These are phyloP conservation scores for Lochmaea crataegi DNA, from an alignment of 2,888 invertebrate species.

Conservation along the genomic window DNA sequence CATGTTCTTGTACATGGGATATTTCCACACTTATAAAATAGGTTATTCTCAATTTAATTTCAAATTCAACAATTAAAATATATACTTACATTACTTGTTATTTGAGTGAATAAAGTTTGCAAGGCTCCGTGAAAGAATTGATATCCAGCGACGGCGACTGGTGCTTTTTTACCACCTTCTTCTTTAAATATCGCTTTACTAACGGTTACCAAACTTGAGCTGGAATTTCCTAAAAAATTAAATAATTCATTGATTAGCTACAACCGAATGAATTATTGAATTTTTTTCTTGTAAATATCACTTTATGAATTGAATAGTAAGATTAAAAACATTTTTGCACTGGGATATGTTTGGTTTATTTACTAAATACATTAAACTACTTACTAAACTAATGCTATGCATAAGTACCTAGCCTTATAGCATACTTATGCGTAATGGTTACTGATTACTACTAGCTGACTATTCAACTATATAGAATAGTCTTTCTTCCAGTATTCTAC, in stretches of 20 bases:
- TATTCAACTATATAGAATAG: too few species aligned
- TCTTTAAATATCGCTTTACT: conserved; percentile 84
- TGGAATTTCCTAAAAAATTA: conserved; percentile 55
- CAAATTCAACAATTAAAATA: not conserved
- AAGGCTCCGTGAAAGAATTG: conserved; percentile 87
- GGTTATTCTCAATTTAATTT: not conserved
- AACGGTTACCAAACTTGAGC: conserved; percentile 82
- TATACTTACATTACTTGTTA: conserved; percentile 77
- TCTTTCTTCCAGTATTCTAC: too few species aligned
- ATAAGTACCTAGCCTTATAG: too few species aligned
- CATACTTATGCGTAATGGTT: too few species aligned
- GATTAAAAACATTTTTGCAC: too few species aligned
- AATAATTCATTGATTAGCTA: not conserved
- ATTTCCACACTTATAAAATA: conserved; percentile 50
- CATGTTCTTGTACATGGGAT: conserved; percentile 69
- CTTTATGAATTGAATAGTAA: too few species aligned
- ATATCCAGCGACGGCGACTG: conserved; percentile 80
- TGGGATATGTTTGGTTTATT: too few species aligned
- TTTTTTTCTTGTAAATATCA: too few species aligned
- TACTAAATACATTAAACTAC: too few species aligned
- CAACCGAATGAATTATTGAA: too few species aligned
- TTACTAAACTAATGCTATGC: too few species aligned
- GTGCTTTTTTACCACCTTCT: conserved; percentile 67
- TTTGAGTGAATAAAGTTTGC: conserved; percentile 82
- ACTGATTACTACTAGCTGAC: too few species aligned